Evolutionary conservation across 2,113 vertebrate species (phyloP).

Genomic region (Montifringilla adamsi): DNA sequence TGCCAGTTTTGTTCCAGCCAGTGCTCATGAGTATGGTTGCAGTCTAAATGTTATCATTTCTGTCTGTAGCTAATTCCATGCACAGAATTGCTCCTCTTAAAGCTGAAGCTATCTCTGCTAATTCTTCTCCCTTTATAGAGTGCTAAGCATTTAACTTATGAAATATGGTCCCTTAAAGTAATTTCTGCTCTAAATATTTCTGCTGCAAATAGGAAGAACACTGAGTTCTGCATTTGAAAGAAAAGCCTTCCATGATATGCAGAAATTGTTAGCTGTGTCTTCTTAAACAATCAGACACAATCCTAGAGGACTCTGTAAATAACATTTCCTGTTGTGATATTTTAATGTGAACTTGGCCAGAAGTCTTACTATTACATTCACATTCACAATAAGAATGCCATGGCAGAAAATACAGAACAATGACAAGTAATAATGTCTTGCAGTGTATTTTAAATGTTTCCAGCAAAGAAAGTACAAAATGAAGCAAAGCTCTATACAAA

Average conservation of each 20-base stretch:
- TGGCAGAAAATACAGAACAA: constrained; percentile 6
- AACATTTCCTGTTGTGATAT: constrained; percentile 19
- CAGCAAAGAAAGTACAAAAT: not conserved
- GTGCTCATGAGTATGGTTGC: not conserved
- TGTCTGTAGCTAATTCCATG: not conserved
- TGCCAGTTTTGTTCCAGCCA: not conserved
- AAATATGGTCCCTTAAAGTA: not conserved
- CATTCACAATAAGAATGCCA: constrained; percentile 13
- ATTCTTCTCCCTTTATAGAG: not conserved
- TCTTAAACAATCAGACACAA: not conserved
- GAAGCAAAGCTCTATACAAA: not conserved
- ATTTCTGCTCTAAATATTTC: not conserved
- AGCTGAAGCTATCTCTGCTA: constrained; percentile 1
- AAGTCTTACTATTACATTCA: not conserved
- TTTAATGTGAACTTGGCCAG: not conserved
- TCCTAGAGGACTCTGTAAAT: not conserved
- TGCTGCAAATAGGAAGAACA: not conserved
- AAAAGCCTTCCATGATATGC: not conserved
- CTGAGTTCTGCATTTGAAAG: not conserved
- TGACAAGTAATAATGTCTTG: not conserved
- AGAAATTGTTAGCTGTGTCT: not conserved
- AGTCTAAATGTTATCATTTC: constrained; percentile 48
- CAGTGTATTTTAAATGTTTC: constrained; percentile 2
- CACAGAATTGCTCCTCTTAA: not conserved
- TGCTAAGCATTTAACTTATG: not conserved